A percentile compares a stretch with the other conserved stretches of the same genome.
Conservation (phyloP, 2,888 invertebrate species). For the Asteroscopus sphinx region DNA sequence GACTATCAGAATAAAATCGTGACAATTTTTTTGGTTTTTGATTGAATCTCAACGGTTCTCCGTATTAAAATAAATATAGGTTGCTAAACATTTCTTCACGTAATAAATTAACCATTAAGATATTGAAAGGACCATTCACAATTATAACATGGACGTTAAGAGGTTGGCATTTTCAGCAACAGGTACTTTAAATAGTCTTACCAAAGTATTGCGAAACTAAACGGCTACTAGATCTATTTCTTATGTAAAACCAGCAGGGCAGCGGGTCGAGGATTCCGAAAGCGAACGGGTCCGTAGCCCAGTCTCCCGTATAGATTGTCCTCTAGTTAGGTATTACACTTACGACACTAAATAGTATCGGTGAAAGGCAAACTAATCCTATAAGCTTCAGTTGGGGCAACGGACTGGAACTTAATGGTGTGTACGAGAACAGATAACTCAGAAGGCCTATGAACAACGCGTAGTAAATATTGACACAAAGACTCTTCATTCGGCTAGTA, state of each 20-base stretch:
- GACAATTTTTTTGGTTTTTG: no score
- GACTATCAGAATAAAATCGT: no score
- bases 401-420: conserved; percentile 35
- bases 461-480: no score
- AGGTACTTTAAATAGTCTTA: conserved; percentile 17
- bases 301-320: conserved; percentile 47
- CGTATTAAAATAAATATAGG: no score
- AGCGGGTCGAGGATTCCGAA: conserved; percentile 55
- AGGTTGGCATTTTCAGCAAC: conserved; percentile 25
- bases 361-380: conserved; percentile 45
- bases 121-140: neutral
- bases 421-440: neutral
- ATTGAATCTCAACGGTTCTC: no score
- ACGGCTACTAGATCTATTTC: conserved; percentile 30
- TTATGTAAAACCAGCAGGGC: conserved; percentile 37
- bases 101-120: no score
- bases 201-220: conserved; percentile 29
- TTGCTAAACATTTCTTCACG: no score
- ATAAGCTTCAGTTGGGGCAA: conserved; percentile 39
- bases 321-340: conserved; percentile 26
- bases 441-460: conserved; percentile 14
- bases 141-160: conserved; percentile 22
- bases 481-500: no score
- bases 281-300: conserved; percentile 40
- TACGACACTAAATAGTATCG: conserved; percentile 31